A percentile compares a stretch with the other conserved stretches of the same genome.
Evolutionary conservation across 2,113 vertebrate species (phyloP).

Genomic region (Macaca mulatta): DNA sequence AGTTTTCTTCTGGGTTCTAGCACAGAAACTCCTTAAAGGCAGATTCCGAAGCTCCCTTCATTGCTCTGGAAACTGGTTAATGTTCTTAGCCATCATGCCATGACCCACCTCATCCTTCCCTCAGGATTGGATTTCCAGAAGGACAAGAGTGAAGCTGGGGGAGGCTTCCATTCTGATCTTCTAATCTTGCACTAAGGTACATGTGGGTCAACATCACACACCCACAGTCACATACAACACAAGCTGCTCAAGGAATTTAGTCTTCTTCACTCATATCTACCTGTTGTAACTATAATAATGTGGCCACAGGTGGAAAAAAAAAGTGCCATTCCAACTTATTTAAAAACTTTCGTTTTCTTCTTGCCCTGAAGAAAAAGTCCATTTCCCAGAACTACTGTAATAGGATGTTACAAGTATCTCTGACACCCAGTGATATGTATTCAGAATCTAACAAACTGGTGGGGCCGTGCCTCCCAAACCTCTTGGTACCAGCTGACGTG

Average conservation of each 20-base stretch:
- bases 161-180: not conserved
- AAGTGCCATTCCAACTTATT: not conserved
- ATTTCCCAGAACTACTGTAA: not conserved
- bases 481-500: not conserved
- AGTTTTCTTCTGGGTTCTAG: not conserved
- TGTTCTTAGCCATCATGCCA: not conserved
- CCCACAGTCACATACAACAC: not conserved
- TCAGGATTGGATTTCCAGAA: not conserved
- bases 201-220: not conserved
- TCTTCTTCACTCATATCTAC: not conserved
- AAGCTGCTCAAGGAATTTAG: not conserved
- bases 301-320: too few species aligned
- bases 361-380: not conserved
- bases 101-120: not conserved
- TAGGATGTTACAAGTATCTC: not conserved
- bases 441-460: not conserved
- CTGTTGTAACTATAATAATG: not conserved
- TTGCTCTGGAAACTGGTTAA: not conserved
- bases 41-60: not conserved
- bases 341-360: not conserved
- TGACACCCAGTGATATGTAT: not conserved
- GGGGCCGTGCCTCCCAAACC: not conserved
- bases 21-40: not conserved
- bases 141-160: not conserved
- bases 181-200: not conserved